Evolutionary conservation across 2,113 vertebrate species (phyloP), one percentile per base, ranked within the genome.

Genomic region (Rutilus rutilus): DNA sequence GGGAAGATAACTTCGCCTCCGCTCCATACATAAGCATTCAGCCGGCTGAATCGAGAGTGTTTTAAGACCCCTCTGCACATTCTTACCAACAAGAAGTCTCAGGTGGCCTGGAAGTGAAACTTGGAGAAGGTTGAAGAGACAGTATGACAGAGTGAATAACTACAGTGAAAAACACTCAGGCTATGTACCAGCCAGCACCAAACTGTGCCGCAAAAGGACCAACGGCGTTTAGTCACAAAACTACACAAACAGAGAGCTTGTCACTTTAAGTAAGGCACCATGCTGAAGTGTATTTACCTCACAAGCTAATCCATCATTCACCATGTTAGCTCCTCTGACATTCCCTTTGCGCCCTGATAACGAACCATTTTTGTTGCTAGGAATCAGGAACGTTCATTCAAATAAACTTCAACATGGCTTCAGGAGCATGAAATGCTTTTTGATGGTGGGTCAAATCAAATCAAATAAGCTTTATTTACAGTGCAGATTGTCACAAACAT

Each of bases 231-330:
- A 91, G 87, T 90, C 91, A 87, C 80, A 60, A 83, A 83, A 89
- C 86, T 90, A 77, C 86, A 88, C 87, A 89, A 64, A 87, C 83
- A 87, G 79, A 88, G 69, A 67, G 75, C 90, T 87, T 91, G 92
- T 93, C 92, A 91, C 88, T 91, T 89, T 90, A 88, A 91, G 85
- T 88, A 87, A 85, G 88, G 89, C 76, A 83, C 79, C 86, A 78
- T 30, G 86, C 80, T 84, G 80, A 87, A 90, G 86, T 74, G 78
- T 59, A 89, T 88, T 89, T 82, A 89, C 86, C 47, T 47, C 73
- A 85, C 83, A 75, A 87, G 23, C 25, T 88, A 89, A 90, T 91
- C 88, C 88, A 89, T 89, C 87, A 89, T 88, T 86, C 88, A 81
- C 87, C 17, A 83, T 62, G 85, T 86, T 90, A 89, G 87, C 87